phyloP scores from a whole-genome alignment of 1,140 invertebrate genomes.

The Andricus grossulariae region DNA sequence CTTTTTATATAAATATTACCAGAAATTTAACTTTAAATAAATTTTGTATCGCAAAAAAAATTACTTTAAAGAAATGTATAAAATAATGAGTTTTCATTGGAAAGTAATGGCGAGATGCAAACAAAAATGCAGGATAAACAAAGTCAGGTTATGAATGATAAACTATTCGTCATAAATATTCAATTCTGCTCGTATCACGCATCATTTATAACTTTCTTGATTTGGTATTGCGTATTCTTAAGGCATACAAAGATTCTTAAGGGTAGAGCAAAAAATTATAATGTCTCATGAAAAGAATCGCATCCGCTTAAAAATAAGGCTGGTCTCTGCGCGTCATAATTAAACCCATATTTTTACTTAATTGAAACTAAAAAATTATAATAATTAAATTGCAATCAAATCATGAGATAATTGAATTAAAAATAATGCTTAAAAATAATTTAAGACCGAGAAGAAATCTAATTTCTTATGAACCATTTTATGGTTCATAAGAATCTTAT shows the following conservation, averaged over 20 bases:
- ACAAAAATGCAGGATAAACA: conserved; percentile 20
- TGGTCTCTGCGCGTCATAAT: neutral
- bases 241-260: neutral
- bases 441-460: no score
- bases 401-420: no score
- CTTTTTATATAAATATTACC: no score
- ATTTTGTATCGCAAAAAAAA: conserved; percentile 28
- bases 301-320: conserved; percentile 16
- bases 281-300: conserved; percentile 16
- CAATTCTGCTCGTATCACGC: neutral
- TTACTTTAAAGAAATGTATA: neutral
- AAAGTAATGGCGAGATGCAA: neutral
- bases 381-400: neutral
- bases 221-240: neutral
- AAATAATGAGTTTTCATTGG: neutral
- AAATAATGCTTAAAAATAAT: neutral
- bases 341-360: conserved; percentile 14
- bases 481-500: no score
- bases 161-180: conserved; percentile 9
- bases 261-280: neutral
- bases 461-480: no score
- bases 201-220: conserved; percentile 17
- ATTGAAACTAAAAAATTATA: neutral
- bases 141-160: neutral
- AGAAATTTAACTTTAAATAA: neutral